Percentiles rank a stretch among this genome's conserved stretches.
These are phyloP conservation scores for Bryconaethiops microstoma DNA, from an alignment of 2,797 vertebrate genomes.

Conservation along the genomic window DNA sequence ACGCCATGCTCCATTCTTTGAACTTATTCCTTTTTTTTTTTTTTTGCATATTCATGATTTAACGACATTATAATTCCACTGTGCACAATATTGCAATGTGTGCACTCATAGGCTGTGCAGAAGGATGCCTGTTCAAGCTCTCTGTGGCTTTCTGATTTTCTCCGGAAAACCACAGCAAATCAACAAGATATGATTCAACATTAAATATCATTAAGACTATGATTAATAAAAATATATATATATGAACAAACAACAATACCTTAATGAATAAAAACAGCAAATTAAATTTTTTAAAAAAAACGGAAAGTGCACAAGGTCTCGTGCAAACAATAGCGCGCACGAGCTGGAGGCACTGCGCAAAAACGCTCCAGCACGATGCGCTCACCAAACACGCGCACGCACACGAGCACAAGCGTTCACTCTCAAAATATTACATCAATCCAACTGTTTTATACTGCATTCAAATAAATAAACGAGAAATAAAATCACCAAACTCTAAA, in stretches of 20 bases:
- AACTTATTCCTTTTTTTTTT: constrained; percentile 16
- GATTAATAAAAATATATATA: background rate
- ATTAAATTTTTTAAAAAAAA: background rate
- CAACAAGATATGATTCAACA: background rate
- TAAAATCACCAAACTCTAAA: background rate
- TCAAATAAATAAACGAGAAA: no score
- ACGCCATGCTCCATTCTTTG: background rate
- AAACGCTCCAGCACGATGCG: constrained; percentile 12
- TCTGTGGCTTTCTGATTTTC: background rate
- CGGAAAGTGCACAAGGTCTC: background rate
- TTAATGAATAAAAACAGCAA: background rate
- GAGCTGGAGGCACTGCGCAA: constrained; percentile 30
- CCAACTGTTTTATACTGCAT: constrained; percentile 6
- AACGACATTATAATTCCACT: constrained; percentile 12
- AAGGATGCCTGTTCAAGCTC: background rate
- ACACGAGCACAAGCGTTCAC: background rate
- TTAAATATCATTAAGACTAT: background rate
- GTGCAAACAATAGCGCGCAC: constrained; percentile 16
- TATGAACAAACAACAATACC: background rate
- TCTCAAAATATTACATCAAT: background rate
- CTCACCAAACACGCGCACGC: background rate
- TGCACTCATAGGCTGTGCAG: constrained; percentile 5
- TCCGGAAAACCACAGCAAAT: background rate
- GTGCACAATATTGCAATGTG: background rate
- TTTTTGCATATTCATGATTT: constrained; percentile 24